Evolutionary conservation across 2,797 vertebrate species (phyloP).

Genomic region (Glossophaga mutica): DNA sequence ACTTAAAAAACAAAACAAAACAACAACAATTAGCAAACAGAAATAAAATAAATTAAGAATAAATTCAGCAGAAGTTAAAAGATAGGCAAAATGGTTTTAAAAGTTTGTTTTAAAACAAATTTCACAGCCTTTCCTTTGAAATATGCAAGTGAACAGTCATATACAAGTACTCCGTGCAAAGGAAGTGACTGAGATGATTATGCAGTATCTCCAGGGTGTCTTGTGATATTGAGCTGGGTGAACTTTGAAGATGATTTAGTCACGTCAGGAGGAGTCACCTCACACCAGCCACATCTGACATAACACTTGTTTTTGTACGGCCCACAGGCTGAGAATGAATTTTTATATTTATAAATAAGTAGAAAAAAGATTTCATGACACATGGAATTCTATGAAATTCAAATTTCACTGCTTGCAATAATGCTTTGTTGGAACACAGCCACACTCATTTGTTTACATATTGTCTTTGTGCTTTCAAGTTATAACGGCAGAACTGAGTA

Average conservation of each 20-base stretch:
- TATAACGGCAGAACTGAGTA: not conserved
- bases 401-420: not conserved
- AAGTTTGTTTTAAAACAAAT: not conserved
- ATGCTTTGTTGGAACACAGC: not conserved
- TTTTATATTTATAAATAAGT: constrained; percentile 11
- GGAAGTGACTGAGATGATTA: not conserved
- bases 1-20: not conserved
- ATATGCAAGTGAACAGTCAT: not conserved
- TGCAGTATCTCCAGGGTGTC: not conserved
- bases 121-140: not conserved
- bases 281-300: not conserved
- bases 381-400: not conserved
- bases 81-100: not conserved
- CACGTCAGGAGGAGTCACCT: not conserved
- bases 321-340: not conserved
- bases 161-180: not conserved
- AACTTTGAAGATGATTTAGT: not conserved
- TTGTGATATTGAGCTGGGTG: not conserved
- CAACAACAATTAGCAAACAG: not conserved
- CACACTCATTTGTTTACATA: not conserved
- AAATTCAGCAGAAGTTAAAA: not conserved
- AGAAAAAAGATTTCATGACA: not conserved
- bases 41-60: not conserved
- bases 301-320: not conserved
- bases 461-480: not conserved